Conservation (phyloP, 2,888 invertebrate genomes). For the Harpagoxenus sublaevis region DNA sequence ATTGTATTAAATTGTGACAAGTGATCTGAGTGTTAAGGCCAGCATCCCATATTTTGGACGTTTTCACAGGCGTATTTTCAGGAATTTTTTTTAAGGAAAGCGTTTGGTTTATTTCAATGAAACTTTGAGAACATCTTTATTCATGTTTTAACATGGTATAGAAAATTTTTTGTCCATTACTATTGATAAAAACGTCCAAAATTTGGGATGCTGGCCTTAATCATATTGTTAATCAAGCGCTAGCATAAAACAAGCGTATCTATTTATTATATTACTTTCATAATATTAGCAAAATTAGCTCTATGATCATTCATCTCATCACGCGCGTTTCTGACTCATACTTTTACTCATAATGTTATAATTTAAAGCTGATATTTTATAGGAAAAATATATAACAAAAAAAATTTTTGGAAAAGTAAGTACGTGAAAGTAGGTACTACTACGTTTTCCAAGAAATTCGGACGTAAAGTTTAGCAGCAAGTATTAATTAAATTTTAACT, state of each 20-base stretch:
- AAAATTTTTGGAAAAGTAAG: neutral
- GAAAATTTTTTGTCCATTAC: too few species aligned
- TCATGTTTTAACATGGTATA: too few species aligned
- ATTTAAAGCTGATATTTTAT: conserved; percentile 24
- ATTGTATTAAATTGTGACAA: neutral
- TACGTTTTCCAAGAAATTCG: neutral
- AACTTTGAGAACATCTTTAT: too few species aligned
- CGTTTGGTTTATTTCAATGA: too few species aligned
- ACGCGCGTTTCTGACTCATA: neutral
- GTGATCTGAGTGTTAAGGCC: neutral
- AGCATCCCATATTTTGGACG: too few species aligned
- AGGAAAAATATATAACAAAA: conserved; percentile 48
- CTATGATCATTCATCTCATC: neutral
- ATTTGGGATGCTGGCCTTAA: too few species aligned
- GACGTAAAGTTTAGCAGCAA: neutral
- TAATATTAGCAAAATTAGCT: neutral
- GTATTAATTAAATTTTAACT: conserved; percentile 43
- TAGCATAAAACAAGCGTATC: neutral
- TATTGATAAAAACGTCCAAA: too few species aligned
- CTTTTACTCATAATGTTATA: conserved; percentile 49
- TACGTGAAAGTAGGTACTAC: neutral
- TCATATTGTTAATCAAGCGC: neutral
- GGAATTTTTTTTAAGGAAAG: too few species aligned
- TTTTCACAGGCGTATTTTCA: too few species aligned
- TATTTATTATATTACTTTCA: conserved; percentile 39